Base-by-base conservation (phyloP, 2,797 vertebrate species). In the Bradypodion pumilum region DNA sequence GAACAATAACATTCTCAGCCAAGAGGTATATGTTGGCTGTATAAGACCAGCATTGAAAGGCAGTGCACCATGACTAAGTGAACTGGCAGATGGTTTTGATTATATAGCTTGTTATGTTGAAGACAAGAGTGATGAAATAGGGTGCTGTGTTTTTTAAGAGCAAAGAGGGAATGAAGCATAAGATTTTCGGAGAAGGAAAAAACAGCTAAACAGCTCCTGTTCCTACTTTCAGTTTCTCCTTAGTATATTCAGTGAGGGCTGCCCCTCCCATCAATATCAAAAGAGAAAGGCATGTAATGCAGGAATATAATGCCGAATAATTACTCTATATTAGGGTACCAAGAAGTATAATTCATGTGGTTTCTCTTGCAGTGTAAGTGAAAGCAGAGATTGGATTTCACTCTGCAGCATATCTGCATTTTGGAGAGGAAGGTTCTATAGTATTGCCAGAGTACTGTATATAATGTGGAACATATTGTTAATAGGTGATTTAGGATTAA, bases 81-180 rank as follows among this genome's bases (percentile, higher is more conserved):
- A 76, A 69, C n/a, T 60, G 52, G 40, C 66, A 70, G 40, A 37
- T 52, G 52, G 74, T 52, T 42, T 44, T 59, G 74, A 74, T 74
- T 32, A 80, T 59, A 19, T 66, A 73, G 16, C 35, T 1, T 56
- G 37, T 66, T 75, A n/a, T 49, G 32, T 75, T 68, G 62, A 68
- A 46, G 70, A 59, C 56, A 6, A 52, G 49, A 9, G 10, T 66
- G 29, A 68, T 66, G 66, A 32, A 74, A 73, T 62, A 76, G 73
- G 52, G n/a, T 62, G 25, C 62, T 62, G 60, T 5, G 69, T 66
- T 79, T 49, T 0, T 60, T 0, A 0, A 25, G 9, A 9, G 0
- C 19, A 1, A 83, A 76, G 62, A 81, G 27, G 68, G 84, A 27
- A 59, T 0, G 16, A 49, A 76, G 52, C 25, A 37, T 37, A 13